Evolutionary conservation across 2,888 invertebrate genomes (phyloP).

Genomic region (Leucoma salicis): DNA sequence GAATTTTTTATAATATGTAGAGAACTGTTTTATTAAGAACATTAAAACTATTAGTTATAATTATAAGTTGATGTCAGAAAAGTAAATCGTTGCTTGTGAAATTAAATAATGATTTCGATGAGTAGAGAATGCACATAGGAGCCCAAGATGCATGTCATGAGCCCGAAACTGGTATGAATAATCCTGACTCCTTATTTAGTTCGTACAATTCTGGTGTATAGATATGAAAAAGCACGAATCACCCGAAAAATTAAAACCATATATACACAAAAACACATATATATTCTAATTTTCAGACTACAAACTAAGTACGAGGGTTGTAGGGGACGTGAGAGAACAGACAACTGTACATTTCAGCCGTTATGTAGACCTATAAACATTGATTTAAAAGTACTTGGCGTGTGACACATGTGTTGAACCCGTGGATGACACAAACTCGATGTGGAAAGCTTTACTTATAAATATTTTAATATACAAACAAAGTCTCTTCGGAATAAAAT

Average conservation of each 20-base stretch:
- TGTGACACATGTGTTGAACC: conserved; percentile 29
- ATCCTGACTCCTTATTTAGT: conserved; percentile 9
- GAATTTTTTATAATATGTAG: too few relatives aligned
- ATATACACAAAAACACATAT: conserved; percentile 3
- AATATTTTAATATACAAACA: conserved; percentile 13
- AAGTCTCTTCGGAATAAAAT: too few relatives aligned
- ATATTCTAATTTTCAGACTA: conserved; percentile 15
- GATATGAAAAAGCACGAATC: conserved; percentile 10
- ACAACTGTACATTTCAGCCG: conserved; percentile 28
- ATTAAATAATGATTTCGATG: too few relatives aligned
- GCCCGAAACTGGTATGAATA: background rate
- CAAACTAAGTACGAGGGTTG: conserved; percentile 24
- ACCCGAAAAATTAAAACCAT: conserved; percentile 4
- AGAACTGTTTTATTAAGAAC: too few relatives aligned
- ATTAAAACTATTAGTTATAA: too few relatives aligned
- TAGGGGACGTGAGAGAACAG: conserved; percentile 13
- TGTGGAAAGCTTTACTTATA: conserved; percentile 26
- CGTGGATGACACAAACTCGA: conserved; percentile 22
- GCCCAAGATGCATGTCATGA: conserved; percentile 5
- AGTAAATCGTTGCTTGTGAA: too few relatives aligned
- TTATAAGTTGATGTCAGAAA: too few relatives aligned
- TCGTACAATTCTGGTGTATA: conserved; percentile 7
- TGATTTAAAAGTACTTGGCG: conserved; percentile 19
- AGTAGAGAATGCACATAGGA: background rate
- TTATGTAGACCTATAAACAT: conserved; percentile 29